Conservation (phyloP, 35 echinoderm and acorn worm species). For the Stichopus chloronotus region DNA sequence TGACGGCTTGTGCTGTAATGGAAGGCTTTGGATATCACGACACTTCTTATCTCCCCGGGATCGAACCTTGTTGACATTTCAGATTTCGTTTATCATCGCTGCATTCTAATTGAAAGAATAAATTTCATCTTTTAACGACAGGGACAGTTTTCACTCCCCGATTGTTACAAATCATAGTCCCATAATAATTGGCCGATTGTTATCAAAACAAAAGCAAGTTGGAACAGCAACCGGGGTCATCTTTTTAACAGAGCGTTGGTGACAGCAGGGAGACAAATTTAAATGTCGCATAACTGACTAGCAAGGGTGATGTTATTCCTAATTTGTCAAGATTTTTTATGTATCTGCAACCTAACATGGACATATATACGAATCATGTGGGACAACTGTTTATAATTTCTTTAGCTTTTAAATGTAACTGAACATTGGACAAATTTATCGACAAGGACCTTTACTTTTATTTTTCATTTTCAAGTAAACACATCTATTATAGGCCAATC, state of each 20-base stretch:
- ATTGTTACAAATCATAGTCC: slow-evolving; percentile 37
- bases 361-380: too few relatives aligned
- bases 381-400: too few relatives aligned
- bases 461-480: too few relatives aligned
- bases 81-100: slow-evolving; percentile 38
- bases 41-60: neutral
- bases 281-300: neutral
- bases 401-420: neutral
- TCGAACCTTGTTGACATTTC: slow-evolving; percentile 37
- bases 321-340: too few relatives aligned
- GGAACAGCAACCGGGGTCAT: neutral
- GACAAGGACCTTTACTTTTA: too few relatives aligned
- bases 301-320: neutral
- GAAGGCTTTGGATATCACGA: too few relatives aligned
- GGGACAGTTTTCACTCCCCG: neutral
- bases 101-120: slow-evolving; percentile 26
- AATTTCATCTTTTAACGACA: slow-evolving; percentile 23
- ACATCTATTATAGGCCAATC: too few relatives aligned
- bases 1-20: too few relatives aligned
- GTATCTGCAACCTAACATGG: too few relatives aligned
- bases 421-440: neutral
- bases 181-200: slow-evolving; percentile 14
- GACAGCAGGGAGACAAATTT: neutral
- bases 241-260: neutral
- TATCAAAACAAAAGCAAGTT: neutral